phyloP scores from a whole-genome alignment of 2,888 invertebrate species.

The Willowsia nigromaculata region DNA sequence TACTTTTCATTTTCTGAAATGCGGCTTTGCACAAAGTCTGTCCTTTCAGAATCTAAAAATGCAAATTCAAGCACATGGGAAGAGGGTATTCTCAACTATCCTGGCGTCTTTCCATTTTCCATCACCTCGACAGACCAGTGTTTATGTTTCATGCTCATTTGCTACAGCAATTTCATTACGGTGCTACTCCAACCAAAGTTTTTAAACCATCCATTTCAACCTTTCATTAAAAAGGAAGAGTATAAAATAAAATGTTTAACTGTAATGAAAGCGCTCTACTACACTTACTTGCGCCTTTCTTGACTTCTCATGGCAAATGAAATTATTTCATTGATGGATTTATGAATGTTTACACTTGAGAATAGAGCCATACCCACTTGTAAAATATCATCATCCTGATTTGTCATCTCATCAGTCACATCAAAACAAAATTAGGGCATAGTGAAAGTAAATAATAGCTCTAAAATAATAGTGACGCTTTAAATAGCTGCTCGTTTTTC shows the following conservation, averaged over 20 bases:
- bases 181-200: not conserved
- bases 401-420: slow-evolving; percentile 11
- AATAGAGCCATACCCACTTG: not conserved
- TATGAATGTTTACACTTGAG: slow-evolving; percentile 11
- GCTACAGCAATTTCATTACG: not conserved
- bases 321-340: not conserved
- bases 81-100: not conserved
- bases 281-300: no score
- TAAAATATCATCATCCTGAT: not conserved
- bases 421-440: not conserved
- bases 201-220: not conserved
- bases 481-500: no score
- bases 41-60: not conserved
- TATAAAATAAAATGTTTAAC: not conserved
- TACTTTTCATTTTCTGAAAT: slow-evolving; percentile 54
- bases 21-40: slow-evolving; percentile 4
- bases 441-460: not conserved
- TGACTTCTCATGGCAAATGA: not conserved
- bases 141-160: slow-evolving; percentile 17
- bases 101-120: slow-evolving; percentile 23
- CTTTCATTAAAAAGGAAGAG: not conserved
- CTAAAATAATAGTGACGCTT: not conserved
- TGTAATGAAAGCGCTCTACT: no score
- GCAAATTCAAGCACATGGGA: not conserved
- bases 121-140: not conserved